Base-by-base conservation (phyloP, 2,113 vertebrate genomes). In the Dromiciops gliroides region DNA sequence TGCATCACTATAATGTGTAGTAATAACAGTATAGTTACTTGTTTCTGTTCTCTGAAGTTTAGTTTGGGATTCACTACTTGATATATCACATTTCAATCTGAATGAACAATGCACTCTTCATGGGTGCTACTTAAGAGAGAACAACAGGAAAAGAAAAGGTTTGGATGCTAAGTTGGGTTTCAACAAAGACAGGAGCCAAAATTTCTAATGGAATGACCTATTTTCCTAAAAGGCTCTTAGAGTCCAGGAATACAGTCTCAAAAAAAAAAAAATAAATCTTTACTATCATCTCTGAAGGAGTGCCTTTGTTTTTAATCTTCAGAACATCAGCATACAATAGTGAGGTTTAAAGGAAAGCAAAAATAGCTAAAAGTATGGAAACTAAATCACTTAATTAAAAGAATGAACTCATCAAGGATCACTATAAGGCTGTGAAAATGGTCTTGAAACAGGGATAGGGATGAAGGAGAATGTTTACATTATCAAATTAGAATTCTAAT, bases 361-460 rank as follows among this genome's bases (percentile, higher is more conserved):
- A 96, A 88, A 56, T 90, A 92, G 44, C 0, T 6, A 90, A 83
- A 96, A 91, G 48, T 50, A 49, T 89, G 48, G 53, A 95, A 94
- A 90, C 37, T 83, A 96, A 96, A 56, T 49, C 51, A 95, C 28
- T 51, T 53, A 50, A 95, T 93, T 10, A 53, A 89, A 94, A 23
- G 4, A 14, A 51, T 4, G 22, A 53, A 37, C 3, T 90, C 12
- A 22, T 52, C 50, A 26, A 95, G 91, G 25, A 47, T 0, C n/a
- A 93, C 10, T 12, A 11, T 2, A 51, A 4, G 8, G 0, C 3
- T 51, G 31, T 95, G 19, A 50, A 92, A 75, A 26, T 50, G 2
- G 0, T 67, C 22, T 94, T 25, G 75, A 90, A 92, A 23, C 2
- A 53, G 19, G 47, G 7, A 31, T 5, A 52, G 3, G 37, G 25